Evolutionary conservation across 53 echinoderm and acorn worm species (phyloP), one percentile per base, ranked within the genome.

Genomic region (Holothuria scabra): DNA sequence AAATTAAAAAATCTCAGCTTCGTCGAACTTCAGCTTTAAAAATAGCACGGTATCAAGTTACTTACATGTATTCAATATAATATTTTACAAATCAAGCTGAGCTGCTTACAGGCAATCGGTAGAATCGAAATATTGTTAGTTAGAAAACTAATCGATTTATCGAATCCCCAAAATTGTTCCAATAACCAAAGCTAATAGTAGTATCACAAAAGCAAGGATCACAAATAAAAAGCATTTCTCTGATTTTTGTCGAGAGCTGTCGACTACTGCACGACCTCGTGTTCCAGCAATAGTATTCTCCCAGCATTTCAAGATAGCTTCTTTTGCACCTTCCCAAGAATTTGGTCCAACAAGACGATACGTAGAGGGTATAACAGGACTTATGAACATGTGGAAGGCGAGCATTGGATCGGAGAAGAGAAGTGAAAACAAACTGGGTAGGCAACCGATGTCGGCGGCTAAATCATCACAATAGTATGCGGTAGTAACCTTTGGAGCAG

Each of bases 311-410:
- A 88, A 56, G 33, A 88, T 56, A 56, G 88, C 55, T 11, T 85
- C 88, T 55, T 89, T 58, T 0, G 94, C 94, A 10, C 94, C 91
- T 21, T 79, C 28, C 91, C 94, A 94, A 1, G 87, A 52, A 38
- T 91, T 78, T n/a, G 92, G 94, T n/a, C 91, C 91, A 28, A 82
- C 59, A 20, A 94, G 90, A 0, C 94, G 89, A 70, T 92, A 94
- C 65, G 63, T 82, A 30, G 94, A 62, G 5, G 94, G 91, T 13
- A 88, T 83, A 30, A 87, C 88, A 6, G 94, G 94, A 8, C 94
- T 91, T 30, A 94, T 84, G 65, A 92, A 83, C 28, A 84, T 80
- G 19, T 76, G 80, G 46, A 86, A 23, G 30, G 94, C 94, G 2
- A 94, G 90, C 18, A 14, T 66, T 1, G 94, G 94, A 60, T 94